Evolutionary conservation across 2,113 vertebrate genomes (phyloP).

Genomic region (Mesembrinibis cayennensis): DNA sequence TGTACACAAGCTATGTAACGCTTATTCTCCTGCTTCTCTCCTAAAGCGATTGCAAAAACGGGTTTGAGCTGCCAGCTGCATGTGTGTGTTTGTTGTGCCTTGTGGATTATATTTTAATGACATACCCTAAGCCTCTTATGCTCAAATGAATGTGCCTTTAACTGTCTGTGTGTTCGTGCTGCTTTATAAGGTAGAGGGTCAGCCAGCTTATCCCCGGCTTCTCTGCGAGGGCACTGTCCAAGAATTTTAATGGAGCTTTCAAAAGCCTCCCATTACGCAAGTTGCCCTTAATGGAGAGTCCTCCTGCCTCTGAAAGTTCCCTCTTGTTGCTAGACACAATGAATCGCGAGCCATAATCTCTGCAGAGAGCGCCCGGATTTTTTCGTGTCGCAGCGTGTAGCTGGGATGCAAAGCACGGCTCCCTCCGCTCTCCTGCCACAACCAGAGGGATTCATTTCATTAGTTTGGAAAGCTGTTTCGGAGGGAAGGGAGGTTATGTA

Average conservation of each 20-base stretch:
- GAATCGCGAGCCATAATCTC: background rate
- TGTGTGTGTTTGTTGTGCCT: background rate
- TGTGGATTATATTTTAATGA: constrained; percentile 53
- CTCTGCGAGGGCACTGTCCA: background rate
- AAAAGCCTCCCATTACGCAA: background rate
- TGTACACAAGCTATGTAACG: rapidly evolving
- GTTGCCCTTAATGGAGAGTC: background rate
- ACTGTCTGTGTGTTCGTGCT: background rate
- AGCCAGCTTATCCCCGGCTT: background rate
- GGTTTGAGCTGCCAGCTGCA: constrained; percentile 12
- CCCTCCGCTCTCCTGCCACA: background rate
- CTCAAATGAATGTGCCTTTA: constrained; percentile 1
- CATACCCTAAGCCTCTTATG: constrained; percentile 41
- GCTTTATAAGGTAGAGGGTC: constrained; percentile 1
- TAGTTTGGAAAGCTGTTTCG: background rate
- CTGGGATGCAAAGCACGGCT: background rate
- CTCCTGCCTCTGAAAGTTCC: background rate
- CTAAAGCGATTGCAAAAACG: background rate
- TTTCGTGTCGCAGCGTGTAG: background rate
- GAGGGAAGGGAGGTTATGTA: constrained; percentile 13
- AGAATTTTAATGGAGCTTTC: constrained; percentile 36
- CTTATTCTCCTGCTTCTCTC: background rate
- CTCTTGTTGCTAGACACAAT: background rate
- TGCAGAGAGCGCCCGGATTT: background rate
- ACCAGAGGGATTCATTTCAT: constrained; percentile 28